These are phyloP conservation scores for Ctenicera cuprea DNA, from an alignment of 2,888 invertebrate species.

Conservation along the genomic window DNA sequence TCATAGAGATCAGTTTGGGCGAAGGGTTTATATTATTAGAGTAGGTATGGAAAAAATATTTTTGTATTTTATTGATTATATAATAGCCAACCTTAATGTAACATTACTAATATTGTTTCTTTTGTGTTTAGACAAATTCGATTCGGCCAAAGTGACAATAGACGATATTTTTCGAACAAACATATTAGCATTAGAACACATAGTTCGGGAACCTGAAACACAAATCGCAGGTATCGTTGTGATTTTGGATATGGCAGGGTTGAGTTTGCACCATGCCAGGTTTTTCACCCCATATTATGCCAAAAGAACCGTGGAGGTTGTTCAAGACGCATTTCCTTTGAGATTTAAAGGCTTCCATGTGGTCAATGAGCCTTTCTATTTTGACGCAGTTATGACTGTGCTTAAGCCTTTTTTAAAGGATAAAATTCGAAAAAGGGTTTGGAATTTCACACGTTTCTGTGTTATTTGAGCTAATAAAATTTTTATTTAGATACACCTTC, in stretches of 20 bases:
- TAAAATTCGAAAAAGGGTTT: conserved; percentile 85
- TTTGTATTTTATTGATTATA: conserved; percentile 12
- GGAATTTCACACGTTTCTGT: conserved; percentile 62
- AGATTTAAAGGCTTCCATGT: conserved; percentile 73
- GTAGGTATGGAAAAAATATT: conserved; percentile 66
- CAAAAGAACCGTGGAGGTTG: conserved; percentile 71
- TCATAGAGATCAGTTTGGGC: conserved; percentile 70
- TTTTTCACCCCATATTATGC: conserved; percentile 74
- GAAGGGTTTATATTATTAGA: conserved; percentile 71
- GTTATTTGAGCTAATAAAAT: conserved; percentile 6
- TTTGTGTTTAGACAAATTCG: conserved; percentile 70
- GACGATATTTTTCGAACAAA: conserved; percentile 75
- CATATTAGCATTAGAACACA: conserved; percentile 74
- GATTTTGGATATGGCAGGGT: conserved; percentile 70
- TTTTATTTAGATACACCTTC: conserved; percentile 73
- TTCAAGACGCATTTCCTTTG: conserved; percentile 74
- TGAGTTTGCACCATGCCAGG: conserved; percentile 73
- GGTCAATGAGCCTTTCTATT: conserved; percentile 73
- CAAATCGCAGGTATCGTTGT: conserved; percentile 77
- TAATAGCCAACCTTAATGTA: too few relatives aligned
- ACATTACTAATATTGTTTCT: not conserved
- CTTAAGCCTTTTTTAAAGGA: conserved; percentile 89
- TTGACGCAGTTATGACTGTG: conserved; percentile 77
- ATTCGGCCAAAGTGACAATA: conserved; percentile 71
- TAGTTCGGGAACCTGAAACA: conserved; percentile 75